These are phyloP conservation scores for Abscondita cerata DNA, from an alignment of 2,888 invertebrate genomes.

Conservation along the genomic window DNA sequence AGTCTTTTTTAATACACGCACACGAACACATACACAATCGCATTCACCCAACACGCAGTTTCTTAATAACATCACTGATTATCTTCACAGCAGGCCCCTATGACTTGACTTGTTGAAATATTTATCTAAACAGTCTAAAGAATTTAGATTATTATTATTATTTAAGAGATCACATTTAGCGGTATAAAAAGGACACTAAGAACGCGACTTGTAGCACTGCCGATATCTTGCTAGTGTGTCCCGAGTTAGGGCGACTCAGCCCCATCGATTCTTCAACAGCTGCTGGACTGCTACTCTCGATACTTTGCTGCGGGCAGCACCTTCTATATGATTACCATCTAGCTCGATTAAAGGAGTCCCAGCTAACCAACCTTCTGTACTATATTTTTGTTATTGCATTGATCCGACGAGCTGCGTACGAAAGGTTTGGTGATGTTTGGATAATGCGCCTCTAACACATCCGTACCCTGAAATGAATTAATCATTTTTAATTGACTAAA, in stretches of 20 bases:
- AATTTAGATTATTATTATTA: constrained; percentile 34
- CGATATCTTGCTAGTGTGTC: constrained; percentile 36
- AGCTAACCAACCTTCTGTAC: constrained; percentile 58
- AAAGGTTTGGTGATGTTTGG: constrained; percentile 64
- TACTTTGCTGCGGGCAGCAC: constrained; percentile 63
- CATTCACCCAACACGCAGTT: constrained; percentile 33
- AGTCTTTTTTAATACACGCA: constrained; percentile 26
- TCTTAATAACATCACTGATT: constrained; percentile 45
- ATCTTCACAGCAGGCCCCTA: constrained; percentile 50
- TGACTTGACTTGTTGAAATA: constrained; percentile 41
- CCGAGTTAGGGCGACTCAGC: constrained; percentile 57
- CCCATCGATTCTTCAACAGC: constrained; percentile 66
- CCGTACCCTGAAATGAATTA: constrained; percentile 56
- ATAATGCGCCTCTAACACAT: constrained; percentile 61
- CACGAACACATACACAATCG: constrained; percentile 25
- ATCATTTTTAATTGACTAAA: neutral
- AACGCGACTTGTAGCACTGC: constrained; percentile 36
- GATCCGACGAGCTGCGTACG: constrained; percentile 54
- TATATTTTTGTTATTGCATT: constrained; percentile 58
- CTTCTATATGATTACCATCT: constrained; percentile 58
- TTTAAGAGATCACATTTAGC: constrained; percentile 42
- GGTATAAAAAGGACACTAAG: constrained; percentile 35
- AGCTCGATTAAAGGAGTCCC: constrained; percentile 56
- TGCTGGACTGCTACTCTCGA: constrained; percentile 65
- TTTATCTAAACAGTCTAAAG: constrained; percentile 39